phyloP scores from a whole-genome alignment of 2,888 invertebrate genomes.

The Rhamnusium bicolor region DNA sequence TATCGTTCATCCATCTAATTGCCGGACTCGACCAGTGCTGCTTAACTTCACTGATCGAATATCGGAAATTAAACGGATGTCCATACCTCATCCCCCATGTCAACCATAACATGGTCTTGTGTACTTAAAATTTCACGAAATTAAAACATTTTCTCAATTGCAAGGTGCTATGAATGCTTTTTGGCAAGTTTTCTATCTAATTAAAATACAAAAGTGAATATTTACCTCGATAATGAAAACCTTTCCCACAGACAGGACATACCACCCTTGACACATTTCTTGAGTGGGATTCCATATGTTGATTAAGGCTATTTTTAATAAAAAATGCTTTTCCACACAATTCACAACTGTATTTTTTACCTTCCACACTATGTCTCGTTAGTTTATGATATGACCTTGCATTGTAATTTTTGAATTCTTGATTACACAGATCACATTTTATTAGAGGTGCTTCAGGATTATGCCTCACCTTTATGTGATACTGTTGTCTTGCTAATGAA shows the following conservation, averaged over 20 bases:
- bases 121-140: too few relatives aligned
- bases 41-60: too few relatives aligned
- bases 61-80: too few relatives aligned
- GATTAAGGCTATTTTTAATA: constrained; percentile 27
- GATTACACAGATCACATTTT: constrained; percentile 40
- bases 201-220: not conserved
- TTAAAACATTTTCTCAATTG: too few relatives aligned
- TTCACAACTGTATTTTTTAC: constrained; percentile 28
- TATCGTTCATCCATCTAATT: too few relatives aligned
- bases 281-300: constrained; percentile 33
- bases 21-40: too few relatives aligned
- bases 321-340: constrained; percentile 36
- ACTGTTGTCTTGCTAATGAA: not conserved
- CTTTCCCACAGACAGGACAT: constrained; percentile 45
- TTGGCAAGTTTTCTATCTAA: too few relatives aligned
- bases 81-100: too few relatives aligned
- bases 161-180: too few relatives aligned
- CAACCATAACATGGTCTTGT: too few relatives aligned
- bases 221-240: constrained; percentile 39
- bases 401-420: constrained; percentile 25
- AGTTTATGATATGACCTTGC: constrained; percentile 33
- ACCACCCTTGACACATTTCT: constrained; percentile 34
- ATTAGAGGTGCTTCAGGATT: not conserved
- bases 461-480: constrained; percentile 27
- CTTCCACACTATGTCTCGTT: constrained; percentile 25